Conservation (phyloP, 2,888 invertebrate species). For the Cryptocephalus primarius region DNA sequence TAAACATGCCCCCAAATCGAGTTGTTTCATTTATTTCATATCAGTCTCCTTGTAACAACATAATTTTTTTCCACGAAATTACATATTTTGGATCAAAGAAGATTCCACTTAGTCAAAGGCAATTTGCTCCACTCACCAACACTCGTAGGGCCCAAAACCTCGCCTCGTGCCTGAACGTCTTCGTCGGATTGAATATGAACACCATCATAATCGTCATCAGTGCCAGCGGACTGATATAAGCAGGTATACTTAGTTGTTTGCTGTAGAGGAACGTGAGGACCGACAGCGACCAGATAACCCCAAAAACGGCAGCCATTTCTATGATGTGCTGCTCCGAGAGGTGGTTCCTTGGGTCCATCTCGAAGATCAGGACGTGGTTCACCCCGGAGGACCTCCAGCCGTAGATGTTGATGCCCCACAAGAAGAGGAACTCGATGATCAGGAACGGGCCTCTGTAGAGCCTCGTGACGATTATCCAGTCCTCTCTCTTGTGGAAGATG, state of each 20-base stretch:
- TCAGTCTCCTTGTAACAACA: too few relatives aligned
- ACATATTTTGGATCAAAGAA: too few relatives aligned
- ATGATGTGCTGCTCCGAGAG: constrained; percentile 89
- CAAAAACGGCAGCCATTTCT: constrained; percentile 87
- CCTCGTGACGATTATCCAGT: constrained; percentile 77
- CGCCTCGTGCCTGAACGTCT: constrained; percentile 84
- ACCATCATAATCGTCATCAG: constrained; percentile 70
- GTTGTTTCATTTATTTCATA: too few relatives aligned
- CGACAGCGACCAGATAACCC: constrained; percentile 89
- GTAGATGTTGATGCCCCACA: constrained; percentile 93
- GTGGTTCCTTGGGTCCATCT: constrained; percentile 91
- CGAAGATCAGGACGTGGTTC: constrained; percentile 95
- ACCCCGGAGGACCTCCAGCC: constrained; percentile 97
- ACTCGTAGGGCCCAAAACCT: constrained; percentile 89
- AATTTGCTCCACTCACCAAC: constrained; percentile 49
- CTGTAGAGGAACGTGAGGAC: constrained; percentile 75
- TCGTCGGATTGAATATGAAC: constrained; percentile 87
- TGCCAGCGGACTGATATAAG: constrained; percentile 83
- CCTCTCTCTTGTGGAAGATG: constrained; percentile 57
- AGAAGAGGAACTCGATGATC: constrained; percentile 82
- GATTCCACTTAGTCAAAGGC: too few relatives aligned
- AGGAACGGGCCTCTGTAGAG: constrained; percentile 91
- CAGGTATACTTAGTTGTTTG: constrained; percentile 75
- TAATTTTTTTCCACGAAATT: too few relatives aligned
- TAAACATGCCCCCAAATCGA: too few relatives aligned